These are phyloP conservation scores for Amphipyra tragopoginis DNA, from an alignment of 2,888 invertebrate species.

Conservation along the genomic window DNA sequence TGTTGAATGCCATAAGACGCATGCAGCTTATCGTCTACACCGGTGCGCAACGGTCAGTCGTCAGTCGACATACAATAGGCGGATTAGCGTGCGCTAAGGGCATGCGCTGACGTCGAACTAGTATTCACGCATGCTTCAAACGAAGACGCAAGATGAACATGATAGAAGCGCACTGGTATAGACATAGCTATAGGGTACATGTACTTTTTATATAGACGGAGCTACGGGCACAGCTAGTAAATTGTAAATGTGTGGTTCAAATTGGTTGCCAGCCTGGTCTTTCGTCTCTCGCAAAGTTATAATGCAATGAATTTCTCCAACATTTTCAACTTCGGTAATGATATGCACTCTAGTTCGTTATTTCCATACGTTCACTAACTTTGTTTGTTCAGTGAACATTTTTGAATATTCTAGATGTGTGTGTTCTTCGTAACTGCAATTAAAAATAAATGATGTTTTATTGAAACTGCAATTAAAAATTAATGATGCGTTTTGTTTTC, in stretches of 20 bases:
- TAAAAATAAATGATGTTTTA: not conserved
- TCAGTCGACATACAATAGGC: too few relatives aligned
- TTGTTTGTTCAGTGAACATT: constrained; percentile 10
- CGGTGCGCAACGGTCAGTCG: too few relatives aligned
- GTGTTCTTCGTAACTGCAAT: constrained; percentile 3
- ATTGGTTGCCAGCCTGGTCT: constrained; percentile 26
- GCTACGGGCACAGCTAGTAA: constrained; percentile 11
- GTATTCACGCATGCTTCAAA: too few relatives aligned
- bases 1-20: too few relatives aligned
- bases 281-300: constrained; percentile 34
- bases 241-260: constrained; percentile 38
- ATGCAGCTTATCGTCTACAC: too few relatives aligned
- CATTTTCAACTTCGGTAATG: constrained; percentile 31
- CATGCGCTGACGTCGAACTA: too few relatives aligned
- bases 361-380: constrained; percentile 21
- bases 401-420: constrained; percentile 9
- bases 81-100: too few relatives aligned
- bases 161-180: too few relatives aligned
- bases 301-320: constrained; percentile 40
- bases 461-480: too few relatives aligned
- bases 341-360: constrained; percentile 32
- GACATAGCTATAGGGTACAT: too few relatives aligned
- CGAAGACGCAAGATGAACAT: too few relatives aligned
- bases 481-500: too few relatives aligned
- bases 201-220: constrained; percentile 4